Conservation (phyloP, 2,113 vertebrate genomes). For the Aldabrachelys gigantea region DNA sequence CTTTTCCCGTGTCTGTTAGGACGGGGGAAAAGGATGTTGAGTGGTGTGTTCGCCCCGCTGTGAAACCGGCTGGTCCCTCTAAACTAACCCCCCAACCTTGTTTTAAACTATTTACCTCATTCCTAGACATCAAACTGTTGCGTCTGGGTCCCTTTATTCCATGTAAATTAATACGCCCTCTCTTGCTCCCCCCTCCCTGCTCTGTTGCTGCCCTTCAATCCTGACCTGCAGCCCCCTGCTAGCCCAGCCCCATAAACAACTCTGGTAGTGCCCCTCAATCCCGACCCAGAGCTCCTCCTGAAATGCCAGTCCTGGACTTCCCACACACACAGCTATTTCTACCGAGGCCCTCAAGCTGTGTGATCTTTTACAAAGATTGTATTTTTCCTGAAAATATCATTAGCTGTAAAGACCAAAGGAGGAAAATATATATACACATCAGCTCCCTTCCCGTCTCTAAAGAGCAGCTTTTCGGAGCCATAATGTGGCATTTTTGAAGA, state of each 20-base stretch:
- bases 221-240: neutral
- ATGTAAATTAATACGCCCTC: neutral
- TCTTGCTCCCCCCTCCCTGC: neutral
- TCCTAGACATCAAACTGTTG: too few species aligned
- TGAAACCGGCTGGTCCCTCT: neutral
- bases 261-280: neutral
- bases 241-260: too few species aligned
- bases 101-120: neutral
- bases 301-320: neutral
- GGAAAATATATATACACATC: neutral
- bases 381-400: neutral
- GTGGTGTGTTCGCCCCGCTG: neutral
- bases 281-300: neutral
- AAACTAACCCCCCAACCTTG: neutral
- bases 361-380: neutral
- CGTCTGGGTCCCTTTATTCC: too few species aligned
- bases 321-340: neutral
- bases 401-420: neutral
- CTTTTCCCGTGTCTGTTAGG: neutral
- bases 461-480: neutral
- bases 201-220: neutral
- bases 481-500: neutral
- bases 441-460: neutral
- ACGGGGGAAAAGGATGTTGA: neutral
- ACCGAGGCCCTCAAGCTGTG: neutral